A percentile compares a stretch with the other conserved stretches of the same genome.
Conservation (phyloP, 2,113 vertebrate species). For the Rana temporaria region DNA sequence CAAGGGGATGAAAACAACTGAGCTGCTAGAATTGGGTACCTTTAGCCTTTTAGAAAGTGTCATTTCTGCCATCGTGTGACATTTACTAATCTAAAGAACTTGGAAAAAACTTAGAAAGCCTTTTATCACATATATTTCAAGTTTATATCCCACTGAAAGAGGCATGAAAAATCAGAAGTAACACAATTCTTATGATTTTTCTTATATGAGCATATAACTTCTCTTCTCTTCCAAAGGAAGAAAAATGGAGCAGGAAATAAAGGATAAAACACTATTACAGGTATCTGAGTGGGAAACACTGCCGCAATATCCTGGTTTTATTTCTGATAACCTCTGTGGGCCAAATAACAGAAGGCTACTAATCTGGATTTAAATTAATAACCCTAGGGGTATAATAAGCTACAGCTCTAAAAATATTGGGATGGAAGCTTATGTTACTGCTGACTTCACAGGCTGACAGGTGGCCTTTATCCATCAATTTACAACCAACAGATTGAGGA, state of each 20-base stretch:
- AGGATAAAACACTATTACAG: slow-evolving; percentile 36
- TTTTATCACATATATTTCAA: no score
- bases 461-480: slow-evolving; percentile 18
- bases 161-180: no score
- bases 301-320: slow-evolving; percentile 27
- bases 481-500: slow-evolving; percentile 5
- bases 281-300: slow-evolving; percentile 1
- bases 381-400: slow-evolving; percentile 27
- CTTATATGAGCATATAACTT: neutral
- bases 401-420: slow-evolving; percentile 32
- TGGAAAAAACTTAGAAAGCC: no score
- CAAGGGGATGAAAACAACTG: no score
- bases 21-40: no score
- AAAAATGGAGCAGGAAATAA: slow-evolving; percentile 43
- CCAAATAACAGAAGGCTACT: slow-evolving; percentile 51
- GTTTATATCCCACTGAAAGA: no score
- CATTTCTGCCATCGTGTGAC: no score
- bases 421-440: slow-evolving; percentile 25
- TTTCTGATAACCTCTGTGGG: slow-evolving; percentile 9
- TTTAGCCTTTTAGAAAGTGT: no score
- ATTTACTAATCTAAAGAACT: no score
- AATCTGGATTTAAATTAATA: slow-evolving; percentile 41
- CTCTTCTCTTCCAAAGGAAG: neutral
- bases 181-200: neutral
- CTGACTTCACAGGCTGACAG: slow-evolving; percentile 47